Percentiles rank a stretch among this genome's conserved stretches.
Evolutionary conservation across 1,140 invertebrate species (phyloP).

Genomic region (Whitmania pigra): DNA sequence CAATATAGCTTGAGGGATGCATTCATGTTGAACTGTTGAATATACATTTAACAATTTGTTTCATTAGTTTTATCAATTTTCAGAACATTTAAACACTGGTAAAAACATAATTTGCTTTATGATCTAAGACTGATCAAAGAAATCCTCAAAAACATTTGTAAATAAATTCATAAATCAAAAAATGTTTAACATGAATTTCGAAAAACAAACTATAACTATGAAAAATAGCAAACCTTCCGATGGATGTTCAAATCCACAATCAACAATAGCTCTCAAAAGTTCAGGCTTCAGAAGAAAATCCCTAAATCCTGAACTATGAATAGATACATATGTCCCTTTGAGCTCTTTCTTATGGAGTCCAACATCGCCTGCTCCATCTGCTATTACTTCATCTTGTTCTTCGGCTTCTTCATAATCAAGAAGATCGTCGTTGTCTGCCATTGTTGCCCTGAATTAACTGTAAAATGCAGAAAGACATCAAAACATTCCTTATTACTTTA

Average conservation of each 20-base stretch:
- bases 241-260: constrained; percentile 99
- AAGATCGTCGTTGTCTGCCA: constrained; percentile 37
- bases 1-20: constrained; percentile 96
- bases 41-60: not conserved
- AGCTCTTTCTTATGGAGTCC: constrained; percentile 39
- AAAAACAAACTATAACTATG: not conserved
- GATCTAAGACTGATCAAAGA: not conserved
- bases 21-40: constrained; percentile 88
- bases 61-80: too few species aligned
- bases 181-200: not conserved
- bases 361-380: constrained; percentile 35
- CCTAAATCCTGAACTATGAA: constrained; percentile 74
- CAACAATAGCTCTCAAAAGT: constrained; percentile 89
- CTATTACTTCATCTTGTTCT: constrained; percentile 33
- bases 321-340: constrained; percentile 76
- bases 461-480: too few species aligned
- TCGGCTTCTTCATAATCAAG: constrained; percentile 45
- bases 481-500: too few species aligned
- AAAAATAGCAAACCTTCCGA: constrained; percentile 69
- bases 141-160: not conserved
- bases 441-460: constrained; percentile 2
- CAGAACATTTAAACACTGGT: not conserved
- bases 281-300: constrained; percentile 89
- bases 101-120: not conserved
- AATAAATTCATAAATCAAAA: not conserved